Evolutionary conservation across 2,113 vertebrate species (phyloP).

Genomic region (Mus spicilegus): DNA sequence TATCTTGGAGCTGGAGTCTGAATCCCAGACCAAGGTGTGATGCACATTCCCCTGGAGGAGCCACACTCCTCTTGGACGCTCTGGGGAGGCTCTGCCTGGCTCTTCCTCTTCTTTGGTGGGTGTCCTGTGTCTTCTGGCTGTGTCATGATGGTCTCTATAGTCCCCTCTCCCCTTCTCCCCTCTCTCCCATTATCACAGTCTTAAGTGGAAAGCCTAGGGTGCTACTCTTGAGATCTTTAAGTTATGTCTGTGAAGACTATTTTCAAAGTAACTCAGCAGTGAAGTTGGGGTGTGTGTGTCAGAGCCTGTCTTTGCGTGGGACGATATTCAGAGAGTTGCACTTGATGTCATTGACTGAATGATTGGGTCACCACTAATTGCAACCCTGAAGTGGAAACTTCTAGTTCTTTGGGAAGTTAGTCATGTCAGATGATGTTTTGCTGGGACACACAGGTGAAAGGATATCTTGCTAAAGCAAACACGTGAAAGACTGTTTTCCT

Average conservation of each 20-base stretch:
- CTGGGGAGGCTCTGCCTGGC: neutral
- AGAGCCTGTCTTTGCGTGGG: neutral
- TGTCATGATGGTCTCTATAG: neutral
- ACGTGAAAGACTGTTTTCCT: too few relatives aligned
- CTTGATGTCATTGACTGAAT: too few relatives aligned
- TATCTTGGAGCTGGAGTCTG: neutral
- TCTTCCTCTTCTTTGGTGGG: neutral
- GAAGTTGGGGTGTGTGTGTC: neutral
- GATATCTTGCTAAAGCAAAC: too few relatives aligned
- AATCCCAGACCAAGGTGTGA: too few relatives aligned
- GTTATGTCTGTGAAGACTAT: neutral
- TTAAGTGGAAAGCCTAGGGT: too few relatives aligned
- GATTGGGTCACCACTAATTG: too few relatives aligned
- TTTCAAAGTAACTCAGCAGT: neutral
- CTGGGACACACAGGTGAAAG: too few relatives aligned
- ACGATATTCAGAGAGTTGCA: too few relatives aligned
- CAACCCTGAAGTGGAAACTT: too few relatives aligned
- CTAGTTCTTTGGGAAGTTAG: too few relatives aligned
- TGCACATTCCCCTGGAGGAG: too few relatives aligned
- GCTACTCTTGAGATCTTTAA: neutral
- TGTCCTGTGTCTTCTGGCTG: accelerated
- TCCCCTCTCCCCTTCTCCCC: neutral
- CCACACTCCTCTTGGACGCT: neutral
- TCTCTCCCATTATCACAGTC: neutral
- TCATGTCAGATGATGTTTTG: too few relatives aligned